Conservation (phyloP, 2,113 vertebrate species). For the Sporophila hypoxantha region DNA sequence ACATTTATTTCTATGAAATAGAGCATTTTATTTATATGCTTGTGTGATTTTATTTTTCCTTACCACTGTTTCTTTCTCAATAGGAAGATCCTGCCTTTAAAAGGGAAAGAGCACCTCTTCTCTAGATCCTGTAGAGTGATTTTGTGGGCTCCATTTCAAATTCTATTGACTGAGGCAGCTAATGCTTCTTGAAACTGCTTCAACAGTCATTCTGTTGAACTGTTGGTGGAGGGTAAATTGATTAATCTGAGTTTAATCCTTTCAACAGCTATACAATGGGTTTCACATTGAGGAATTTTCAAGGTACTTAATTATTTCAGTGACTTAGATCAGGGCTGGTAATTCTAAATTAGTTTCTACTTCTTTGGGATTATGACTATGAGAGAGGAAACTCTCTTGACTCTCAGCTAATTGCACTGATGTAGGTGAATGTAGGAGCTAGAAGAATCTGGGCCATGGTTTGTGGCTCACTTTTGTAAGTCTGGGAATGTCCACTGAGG, state of each 20-base stretch:
- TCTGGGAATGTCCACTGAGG: neutral
- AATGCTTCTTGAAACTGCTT: neutral
- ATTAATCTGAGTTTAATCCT: neutral
- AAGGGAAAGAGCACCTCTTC: conserved; percentile 25
- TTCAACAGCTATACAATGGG: neutral
- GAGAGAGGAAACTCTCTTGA: neutral
- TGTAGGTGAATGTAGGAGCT: neutral
- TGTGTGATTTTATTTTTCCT: neutral
- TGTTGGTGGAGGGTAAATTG: neutral
- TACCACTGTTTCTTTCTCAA: neutral
- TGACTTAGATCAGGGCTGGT: neutral
- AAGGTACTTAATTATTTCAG: neutral
- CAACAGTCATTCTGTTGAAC: neutral
- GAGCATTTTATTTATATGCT: neutral
- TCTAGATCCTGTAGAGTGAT: neutral
- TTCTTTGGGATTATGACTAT: neutral
- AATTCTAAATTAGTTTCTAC: neutral
- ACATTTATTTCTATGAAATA: neutral
- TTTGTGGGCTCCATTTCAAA: neutral
- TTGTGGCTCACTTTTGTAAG: neutral
- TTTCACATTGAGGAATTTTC: neutral
- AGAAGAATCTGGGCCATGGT: neutral
- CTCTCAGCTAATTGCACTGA: neutral
- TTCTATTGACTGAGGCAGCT: neutral
- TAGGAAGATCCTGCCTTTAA: neutral